Base-by-base conservation (phyloP, 2,113 vertebrate species). In the Stictonetta naevosa region DNA sequence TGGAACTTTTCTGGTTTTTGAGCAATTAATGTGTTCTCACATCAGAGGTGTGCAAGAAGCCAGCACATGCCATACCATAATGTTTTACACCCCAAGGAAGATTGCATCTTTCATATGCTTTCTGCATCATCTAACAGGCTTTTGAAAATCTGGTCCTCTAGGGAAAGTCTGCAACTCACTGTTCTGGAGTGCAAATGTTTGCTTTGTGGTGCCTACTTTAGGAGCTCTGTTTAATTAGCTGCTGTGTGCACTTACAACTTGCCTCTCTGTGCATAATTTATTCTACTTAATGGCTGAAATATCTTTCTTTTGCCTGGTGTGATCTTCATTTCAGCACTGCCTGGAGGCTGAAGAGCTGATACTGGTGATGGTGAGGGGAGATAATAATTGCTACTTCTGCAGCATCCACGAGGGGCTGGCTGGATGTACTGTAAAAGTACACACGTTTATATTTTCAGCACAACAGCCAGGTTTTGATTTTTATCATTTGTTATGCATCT, bases 61-160 rank as follows among this genome's bases (percentile, higher is more conserved):
- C 56, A n/a, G 21, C 1, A 3, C 15, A n/a, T 21, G 31, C 15
- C 7, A 11, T 31, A 55, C 18, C 1, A 2, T 23, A 21, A 31
- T 31, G 31, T 11, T 64, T 76, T 64, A 69, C 3, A 63, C 10
- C 4, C 11, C 1, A 9, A 84, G 13, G 13, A 68, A 53, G 11
- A 23, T 13, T 36, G 29, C 8, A 38, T 16, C 44, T 60, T 81
- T 60, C 44, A 17, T 8, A 13, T 33, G 18, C 42, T 64, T 69
- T 38, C 73, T 64, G 36, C 48, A 44, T 46, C 13, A 55, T 25
- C 13, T 28, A 48, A 38, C 4, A 36, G 31, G 8, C 26, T 58
- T 69, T 67, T 67, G 50, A 40, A 94, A 69, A 31, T 42, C 25
- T 82, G 28, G 13, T 55, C 23, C 5, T 82, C 59, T 42, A 62